phyloP scores from a whole-genome alignment of 2,888 invertebrate genomes.

The Polymixis lichenea region DNA sequence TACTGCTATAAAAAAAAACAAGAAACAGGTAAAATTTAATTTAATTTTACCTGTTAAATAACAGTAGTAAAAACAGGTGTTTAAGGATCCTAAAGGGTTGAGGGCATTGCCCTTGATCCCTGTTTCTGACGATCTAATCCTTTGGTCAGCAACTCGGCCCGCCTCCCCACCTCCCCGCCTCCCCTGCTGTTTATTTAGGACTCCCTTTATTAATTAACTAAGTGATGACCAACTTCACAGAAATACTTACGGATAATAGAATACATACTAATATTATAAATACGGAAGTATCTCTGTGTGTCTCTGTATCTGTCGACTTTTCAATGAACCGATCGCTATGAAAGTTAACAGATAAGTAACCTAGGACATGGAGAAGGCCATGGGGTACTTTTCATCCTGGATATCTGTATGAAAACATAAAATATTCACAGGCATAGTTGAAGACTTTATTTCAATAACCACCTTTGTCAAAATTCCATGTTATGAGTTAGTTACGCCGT shows the following conservation, averaged over 20 bases:
- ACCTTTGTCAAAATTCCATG: too few relatives aligned
- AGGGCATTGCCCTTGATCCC: conserved; percentile 56
- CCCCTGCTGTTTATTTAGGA: conserved; percentile 60
- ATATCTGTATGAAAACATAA: too few relatives aligned
- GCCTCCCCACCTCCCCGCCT: conserved; percentile 10
- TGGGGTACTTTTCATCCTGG: too few relatives aligned
- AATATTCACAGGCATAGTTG: too few relatives aligned
- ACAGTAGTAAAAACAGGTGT: conserved; percentile 41
- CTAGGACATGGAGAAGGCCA: background rate
- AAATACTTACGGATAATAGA: conserved; percentile 48
- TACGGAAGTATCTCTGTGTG: background rate
- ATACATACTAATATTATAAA: background rate
- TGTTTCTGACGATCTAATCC: conserved; percentile 52
- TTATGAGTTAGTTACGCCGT: too few relatives aligned
- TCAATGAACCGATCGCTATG: background rate
- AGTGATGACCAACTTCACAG: conserved; percentile 54
- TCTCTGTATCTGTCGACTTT: background rate
- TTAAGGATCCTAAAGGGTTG: conserved; percentile 51
- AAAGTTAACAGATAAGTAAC: background rate
- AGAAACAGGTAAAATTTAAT: conserved; percentile 4
- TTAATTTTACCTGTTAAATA: background rate
- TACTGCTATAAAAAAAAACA: background rate
- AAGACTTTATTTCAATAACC: too few relatives aligned
- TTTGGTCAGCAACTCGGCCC: conserved; percentile 51
- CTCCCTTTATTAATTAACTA: conserved; percentile 63